phyloP scores from a whole-genome alignment of 1,140 invertebrate genomes.

The Platyscapa corneri region DNA sequence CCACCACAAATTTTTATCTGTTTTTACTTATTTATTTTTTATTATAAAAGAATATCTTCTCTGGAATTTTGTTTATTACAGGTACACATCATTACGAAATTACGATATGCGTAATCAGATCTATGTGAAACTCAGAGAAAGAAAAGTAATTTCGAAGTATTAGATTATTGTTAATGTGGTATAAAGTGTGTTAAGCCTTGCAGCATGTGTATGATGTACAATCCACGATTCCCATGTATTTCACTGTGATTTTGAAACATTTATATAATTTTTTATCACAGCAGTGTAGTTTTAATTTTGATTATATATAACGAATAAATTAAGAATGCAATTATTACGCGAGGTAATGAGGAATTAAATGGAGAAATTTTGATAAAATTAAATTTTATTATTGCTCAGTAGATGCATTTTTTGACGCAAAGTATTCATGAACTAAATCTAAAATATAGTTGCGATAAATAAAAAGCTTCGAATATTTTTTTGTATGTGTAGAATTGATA shows the following conservation, averaged over 20 bases:
- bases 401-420: too few species aligned
- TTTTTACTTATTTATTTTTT: too few species aligned
- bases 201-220: neutral
- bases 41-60: too few species aligned
- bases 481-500: too few species aligned
- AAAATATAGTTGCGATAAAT: too few species aligned
- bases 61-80: neutral
- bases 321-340: too few species aligned
- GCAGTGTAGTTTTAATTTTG: neutral
- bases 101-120: neutral
- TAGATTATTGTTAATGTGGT: neutral
- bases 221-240: neutral
- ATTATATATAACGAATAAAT: neutral
- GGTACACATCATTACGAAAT: neutral
- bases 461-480: too few species aligned
- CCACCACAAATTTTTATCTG: too few species aligned
- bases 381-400: too few species aligned
- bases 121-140: neutral
- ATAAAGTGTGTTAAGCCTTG: neutral
- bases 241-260: neutral
- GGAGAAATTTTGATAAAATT: too few species aligned
- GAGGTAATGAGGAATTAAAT: too few species aligned
- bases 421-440: too few species aligned
- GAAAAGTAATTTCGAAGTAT: conserved; percentile 12
- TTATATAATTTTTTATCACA: conserved; percentile 13